Conservation (phyloP, 2,888 invertebrate genomes). For the Steinernema hermaphroditum region DNA sequence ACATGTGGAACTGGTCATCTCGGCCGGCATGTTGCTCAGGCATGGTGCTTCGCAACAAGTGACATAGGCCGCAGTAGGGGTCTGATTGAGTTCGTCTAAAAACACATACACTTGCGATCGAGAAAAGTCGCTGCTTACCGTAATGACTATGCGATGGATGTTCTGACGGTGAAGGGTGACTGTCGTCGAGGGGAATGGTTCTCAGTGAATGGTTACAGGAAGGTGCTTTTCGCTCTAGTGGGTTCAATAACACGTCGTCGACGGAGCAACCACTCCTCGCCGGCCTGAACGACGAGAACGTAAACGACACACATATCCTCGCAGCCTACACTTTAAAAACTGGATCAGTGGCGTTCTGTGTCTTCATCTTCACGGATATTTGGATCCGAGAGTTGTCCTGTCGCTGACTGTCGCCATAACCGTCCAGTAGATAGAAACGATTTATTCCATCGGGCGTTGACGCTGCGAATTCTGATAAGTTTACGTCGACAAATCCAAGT, state of each 20-base stretch:
- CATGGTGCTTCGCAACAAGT: neutral
- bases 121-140: neutral
- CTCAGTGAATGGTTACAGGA: conserved; percentile 12
- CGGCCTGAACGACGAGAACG: neutral
- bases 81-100: neutral
- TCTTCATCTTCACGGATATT: conserved; percentile 79
- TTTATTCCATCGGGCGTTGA: conserved; percentile 78
- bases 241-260: conserved; percentile 27
- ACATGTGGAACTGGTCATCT: conserved; percentile 19
- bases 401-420: conserved; percentile 84
- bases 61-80: neutral
- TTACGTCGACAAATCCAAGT: conserved; percentile 94
- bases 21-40: neutral
- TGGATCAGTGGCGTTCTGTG: conserved; percentile 91
- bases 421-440: conserved; percentile 87
- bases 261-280: conserved; percentile 1
- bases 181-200: conserved; percentile 6
- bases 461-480: conserved; percentile 93
- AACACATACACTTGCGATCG: neutral
- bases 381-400: conserved; percentile 93
- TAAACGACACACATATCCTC: neutral
- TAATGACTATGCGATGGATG: conserved; percentile 14
- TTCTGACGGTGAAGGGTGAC: neutral
- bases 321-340: conserved; percentile 89
- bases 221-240: conserved; percentile 29